Evolutionary conservation across 2,113 vertebrate genomes (phyloP), one percentile per base, ranked within the genome.

Genomic region (Podarcis muralis): DNA sequence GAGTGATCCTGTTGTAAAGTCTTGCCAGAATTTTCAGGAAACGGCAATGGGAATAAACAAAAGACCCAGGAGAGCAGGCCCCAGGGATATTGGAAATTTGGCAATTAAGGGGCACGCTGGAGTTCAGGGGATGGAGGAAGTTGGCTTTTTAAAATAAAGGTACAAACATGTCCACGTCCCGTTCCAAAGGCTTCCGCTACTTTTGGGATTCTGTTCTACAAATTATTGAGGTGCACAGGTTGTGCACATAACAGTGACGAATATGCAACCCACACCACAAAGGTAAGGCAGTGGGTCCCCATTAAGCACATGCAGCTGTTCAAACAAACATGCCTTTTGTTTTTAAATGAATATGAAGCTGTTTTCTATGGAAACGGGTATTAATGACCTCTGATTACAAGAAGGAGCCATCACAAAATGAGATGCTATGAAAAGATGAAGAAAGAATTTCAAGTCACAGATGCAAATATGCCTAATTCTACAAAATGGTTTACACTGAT

Each of bases 401-500:
- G 43, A 90, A 85, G 81, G 57, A 12, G 84, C 82, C 91, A 89
- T 87, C 23, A 89, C 65, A 92, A 93, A 95, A 95, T 83, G 27
- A 76, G 89, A 88, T 90, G 91, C 53, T 4, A 57, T 68, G 30
- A 59, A 66, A 15, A 30, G 8, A 22, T 68, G 6, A 62, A 77
- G 23, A 68, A 76, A 75, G 23, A 12, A 32, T 13, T 32, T 53
- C 72, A 48, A 65, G 43, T 84, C 35, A 68, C 84, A 83, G 89
- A 13, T 71, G 32, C n/a, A 6, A 48, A 90, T 57, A 12, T 40
- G 3, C 57, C 87, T 53, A 88, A 35, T 86, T 92, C 84, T 83
- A 93, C 90, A 90, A 53, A 20, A 53, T 90, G 91, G 85, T 95
- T 91, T 90, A 96, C 93, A 95, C 85, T 85, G 18, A 94, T 88